Evolutionary conservation across 2,113 vertebrate species (phyloP).

Genomic region (Circaetus gallicus): DNA sequence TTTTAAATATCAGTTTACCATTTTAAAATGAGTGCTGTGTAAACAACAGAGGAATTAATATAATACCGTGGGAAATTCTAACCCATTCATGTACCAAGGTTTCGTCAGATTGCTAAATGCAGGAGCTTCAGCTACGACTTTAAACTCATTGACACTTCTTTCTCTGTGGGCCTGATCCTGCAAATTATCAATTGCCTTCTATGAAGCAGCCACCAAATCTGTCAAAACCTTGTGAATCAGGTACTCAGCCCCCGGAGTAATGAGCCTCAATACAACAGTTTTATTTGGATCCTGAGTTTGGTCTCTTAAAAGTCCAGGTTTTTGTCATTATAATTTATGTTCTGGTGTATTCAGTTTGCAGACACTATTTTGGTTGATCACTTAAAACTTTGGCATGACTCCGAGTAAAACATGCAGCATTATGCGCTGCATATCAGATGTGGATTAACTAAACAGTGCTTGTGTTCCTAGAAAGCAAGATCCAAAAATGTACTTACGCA

Average conservation of each 20-base stretch:
- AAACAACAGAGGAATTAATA: not conserved
- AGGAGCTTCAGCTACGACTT: not conserved
- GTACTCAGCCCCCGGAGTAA: not conserved
- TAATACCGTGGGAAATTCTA: not conserved
- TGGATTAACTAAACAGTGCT: not conserved
- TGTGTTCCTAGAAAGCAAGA: not conserved
- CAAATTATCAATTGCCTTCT: not conserved
- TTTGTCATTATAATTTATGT: not conserved
- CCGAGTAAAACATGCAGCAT: not conserved
- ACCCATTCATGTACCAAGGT: not conserved
- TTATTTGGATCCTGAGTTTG: not conserved
- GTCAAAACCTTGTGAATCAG: not conserved
- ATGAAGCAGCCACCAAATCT: not conserved
- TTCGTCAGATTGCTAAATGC: not conserved
- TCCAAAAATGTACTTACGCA: not conserved
- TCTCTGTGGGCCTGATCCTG: not conserved
- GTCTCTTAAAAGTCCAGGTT: not conserved
- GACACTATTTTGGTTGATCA: not conserved
- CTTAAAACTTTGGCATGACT: not conserved
- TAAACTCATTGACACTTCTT: not conserved
- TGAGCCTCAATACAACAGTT: not conserved
- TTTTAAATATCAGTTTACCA: not conserved
- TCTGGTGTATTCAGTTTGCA: not conserved
- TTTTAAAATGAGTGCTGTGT: not conserved
- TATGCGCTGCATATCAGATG: not conserved